These are phyloP conservation scores for Xylota sylvarum DNA, from an alignment of 2,888 invertebrate genomes.

Conservation along the genomic window DNA sequence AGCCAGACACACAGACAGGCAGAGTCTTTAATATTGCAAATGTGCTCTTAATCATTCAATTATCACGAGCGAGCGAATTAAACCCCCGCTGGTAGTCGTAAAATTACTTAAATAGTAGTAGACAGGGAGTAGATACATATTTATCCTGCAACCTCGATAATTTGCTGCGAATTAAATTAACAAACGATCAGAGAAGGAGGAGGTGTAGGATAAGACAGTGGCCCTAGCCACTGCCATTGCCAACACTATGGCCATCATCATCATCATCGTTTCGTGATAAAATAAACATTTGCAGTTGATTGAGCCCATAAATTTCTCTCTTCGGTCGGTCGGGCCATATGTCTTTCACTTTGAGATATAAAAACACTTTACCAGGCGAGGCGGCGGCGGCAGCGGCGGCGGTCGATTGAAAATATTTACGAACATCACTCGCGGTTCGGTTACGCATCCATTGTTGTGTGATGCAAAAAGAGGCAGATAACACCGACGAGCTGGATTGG, in stretches of 20 bases:
- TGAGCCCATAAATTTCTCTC: slow-evolving; percentile 68
- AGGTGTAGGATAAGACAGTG: neutral
- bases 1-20: neutral
- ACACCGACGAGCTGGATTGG: slow-evolving; percentile 39
- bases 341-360: slow-evolving; percentile 38
- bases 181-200: slow-evolving; percentile 44
- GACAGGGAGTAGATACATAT: slow-evolving; percentile 1
- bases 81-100: slow-evolving; percentile 30
- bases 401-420: slow-evolving; percentile 54
- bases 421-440: slow-evolving; percentile 39
- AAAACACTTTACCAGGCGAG: neutral
- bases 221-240: slow-evolving; percentile 11
- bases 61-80: slow-evolving; percentile 62
- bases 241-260: slow-evolving; percentile 33
- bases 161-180: slow-evolving; percentile 64
- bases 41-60: slow-evolving; percentile 75
- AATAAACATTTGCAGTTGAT: slow-evolving; percentile 75
- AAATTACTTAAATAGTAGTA: slow-evolving; percentile 19
- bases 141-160: slow-evolving; percentile 23
- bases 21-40: slow-evolving; percentile 54
- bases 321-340: slow-evolving; percentile 9
- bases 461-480: slow-evolving; percentile 35
- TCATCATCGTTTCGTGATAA: slow-evolving; percentile 64
- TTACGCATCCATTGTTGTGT: slow-evolving; percentile 58
- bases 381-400: slow-evolving; percentile 5